Base-by-base conservation (phyloP, 2,113 vertebrate species). In the Oceanodroma tethys region DNA sequence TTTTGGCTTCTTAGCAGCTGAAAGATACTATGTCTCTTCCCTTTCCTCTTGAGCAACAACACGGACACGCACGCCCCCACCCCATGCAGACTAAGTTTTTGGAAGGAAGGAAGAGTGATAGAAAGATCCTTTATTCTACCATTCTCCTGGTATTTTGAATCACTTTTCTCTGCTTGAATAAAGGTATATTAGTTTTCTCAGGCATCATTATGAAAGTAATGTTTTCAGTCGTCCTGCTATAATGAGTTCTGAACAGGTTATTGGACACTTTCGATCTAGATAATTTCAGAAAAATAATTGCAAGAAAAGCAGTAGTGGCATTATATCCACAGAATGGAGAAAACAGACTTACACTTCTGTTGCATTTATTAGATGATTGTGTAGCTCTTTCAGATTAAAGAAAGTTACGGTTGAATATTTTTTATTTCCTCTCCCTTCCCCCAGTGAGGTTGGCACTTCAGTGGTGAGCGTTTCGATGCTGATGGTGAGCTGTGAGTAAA, bases 61-160 rank as follows among this genome's bases (percentile, higher is more conserved):
- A 36, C 0, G 1, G 47, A 22, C 7, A 2, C 1, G 3, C 27
- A 23, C 3, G 3, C 10, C 13, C 29, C 12, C 13, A 12, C 8
- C 25, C 13, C 9, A 1, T 5, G 8, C n/a, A 71, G 47, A 11
- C 9, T 17, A 32, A 8, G 59, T 42, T 62, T 65, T 88, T 3
- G 6, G 45, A 63, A 45, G 47, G 56, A 75, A 85, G 40, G 9
- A 67, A 13, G 27, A 30, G 17, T 55, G 20, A 5, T 21, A 21
- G 62, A 63, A 55, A 27, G 21, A 72, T 43, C 4, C n/a, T 43
- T 80, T 80, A 22, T 93, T 88, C 3, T 68, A 2, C 25, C 3
- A 0, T 58, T 90, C 21, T 84, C 7, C 13, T 13, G 10, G 16
- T 66, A 7, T 59, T 63, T 82, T 50, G 38, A 36, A 56, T 81